Evolutionary conservation across 2,888 invertebrate species (phyloP), one percentile per base, ranked within the genome.

Genomic region (Panzeria rudis): DNA sequence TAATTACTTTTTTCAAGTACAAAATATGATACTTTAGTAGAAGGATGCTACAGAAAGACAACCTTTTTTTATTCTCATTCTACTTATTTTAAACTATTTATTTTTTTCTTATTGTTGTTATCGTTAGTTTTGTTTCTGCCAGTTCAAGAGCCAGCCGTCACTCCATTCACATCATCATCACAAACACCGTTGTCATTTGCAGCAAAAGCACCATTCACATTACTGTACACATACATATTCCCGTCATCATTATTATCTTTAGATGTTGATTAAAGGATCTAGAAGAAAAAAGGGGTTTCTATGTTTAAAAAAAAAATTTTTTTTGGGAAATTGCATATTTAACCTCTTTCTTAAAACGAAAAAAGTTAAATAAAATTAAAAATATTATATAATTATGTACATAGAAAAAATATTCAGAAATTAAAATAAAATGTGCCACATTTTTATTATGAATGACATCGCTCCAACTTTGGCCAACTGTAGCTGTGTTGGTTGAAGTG

Each of bases 1-100:
- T 91, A 91, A 91, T 91, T 91, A 91, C 90, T 89, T 89, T 90
- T 89, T 84, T 81, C 78, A 84, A 86, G 84, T 82, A 84, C 84
- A 81, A 84, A 83, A 86, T 78, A 86, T 81, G 77, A 86, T 71
- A 73, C 85, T 82, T 78, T 62, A 83, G 62, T 61, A 78, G 72
- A 86, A 66, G 62, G 73, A 77, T 71, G 71, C 44, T 41, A 25
- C 32, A 78, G 56, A 66, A 80, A 66, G 79, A 72, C 68, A 71
- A 66, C 52, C 64, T 62, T 75, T 62, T 73, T 56, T 32, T n/a
- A 11, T 20, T 35, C 35, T 56, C 32, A 17, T 72, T 72, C 54
- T 23, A 25, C 52, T 38, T 72, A 25, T 73, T 76, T 75, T 41
- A 20, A 54, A 81, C 52, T 72, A 47, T 72, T 72, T 79, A 32